Conservation (phyloP, 2,113 vertebrate genomes). For the Zapus hudsonius region DNA sequence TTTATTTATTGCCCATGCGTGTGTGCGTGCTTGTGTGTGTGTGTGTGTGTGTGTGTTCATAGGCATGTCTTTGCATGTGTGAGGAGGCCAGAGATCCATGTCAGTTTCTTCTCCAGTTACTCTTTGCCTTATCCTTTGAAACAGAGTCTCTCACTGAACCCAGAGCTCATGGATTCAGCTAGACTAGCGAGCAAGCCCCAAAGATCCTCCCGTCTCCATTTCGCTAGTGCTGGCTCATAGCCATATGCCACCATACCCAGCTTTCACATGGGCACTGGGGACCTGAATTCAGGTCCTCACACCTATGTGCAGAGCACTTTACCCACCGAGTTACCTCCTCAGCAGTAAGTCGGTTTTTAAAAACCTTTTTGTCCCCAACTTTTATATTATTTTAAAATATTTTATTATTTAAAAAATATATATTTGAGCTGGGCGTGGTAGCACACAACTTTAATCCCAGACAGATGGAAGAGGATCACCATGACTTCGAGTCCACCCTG, state of each 20-base stretch:
- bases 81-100: not conserved
- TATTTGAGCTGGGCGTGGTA: too few species aligned
- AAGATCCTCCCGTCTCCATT: not conserved
- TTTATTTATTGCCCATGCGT: not conserved
- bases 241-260: too few species aligned
- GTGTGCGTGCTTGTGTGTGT: not conserved
- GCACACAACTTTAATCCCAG: too few species aligned
- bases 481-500: too few species aligned
- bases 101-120: not conserved
- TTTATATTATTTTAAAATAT: too few species aligned
- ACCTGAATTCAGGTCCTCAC: not conserved
- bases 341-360: too few species aligned
- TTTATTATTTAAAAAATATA: too few species aligned
- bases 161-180: not conserved
- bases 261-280: not conserved
- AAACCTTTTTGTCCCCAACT: too few species aligned
- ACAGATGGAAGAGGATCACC: too few species aligned
- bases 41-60: not conserved
- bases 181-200: too few species aligned
- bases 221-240: not conserved
- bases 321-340: too few species aligned
- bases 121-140: not conserved
- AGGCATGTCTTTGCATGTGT: not conserved
- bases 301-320: not conserved
- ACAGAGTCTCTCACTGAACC: not conserved